These are phyloP conservation scores for Galeopsomyia nigrocyanea DNA, from an alignment of 2,888 invertebrate genomes.

Conservation along the genomic window DNA sequence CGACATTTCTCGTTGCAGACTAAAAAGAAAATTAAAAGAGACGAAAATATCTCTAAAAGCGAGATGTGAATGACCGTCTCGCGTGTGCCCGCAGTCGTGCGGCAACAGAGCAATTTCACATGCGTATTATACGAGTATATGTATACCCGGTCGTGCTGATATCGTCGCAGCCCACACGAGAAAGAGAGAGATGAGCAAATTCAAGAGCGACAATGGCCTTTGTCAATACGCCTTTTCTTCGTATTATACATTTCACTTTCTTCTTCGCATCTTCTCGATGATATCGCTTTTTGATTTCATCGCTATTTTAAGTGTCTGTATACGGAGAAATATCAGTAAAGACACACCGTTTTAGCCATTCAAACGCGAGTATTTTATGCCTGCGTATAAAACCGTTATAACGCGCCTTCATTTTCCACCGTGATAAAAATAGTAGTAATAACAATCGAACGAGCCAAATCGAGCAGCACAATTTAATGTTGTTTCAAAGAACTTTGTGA, in stretches of 20 bases:
- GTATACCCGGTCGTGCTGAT: too few species aligned
- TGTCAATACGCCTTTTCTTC: background rate
- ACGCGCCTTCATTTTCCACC: too few species aligned
- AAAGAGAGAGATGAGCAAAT: conserved; percentile 29
- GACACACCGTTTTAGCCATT: conserved; percentile 26
- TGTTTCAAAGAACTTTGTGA: too few species aligned
- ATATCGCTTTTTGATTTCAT: conserved; percentile 39
- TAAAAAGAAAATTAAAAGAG: conserved; percentile 30
- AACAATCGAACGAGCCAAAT: too few species aligned
- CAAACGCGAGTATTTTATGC: too few species aligned
- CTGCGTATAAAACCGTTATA: too few species aligned
- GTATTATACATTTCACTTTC: conserved; percentile 6
- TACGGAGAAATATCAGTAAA: conserved; percentile 2
- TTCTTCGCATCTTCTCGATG: conserved; percentile 1
- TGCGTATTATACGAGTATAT: too few species aligned
- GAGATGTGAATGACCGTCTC: conserved; percentile 43
- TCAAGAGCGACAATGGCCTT: conserved; percentile 15
- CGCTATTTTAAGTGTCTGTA: conserved; percentile 30
- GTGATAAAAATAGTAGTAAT: too few species aligned
- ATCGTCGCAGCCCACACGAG: conserved; percentile 4
- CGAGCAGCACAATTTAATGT: too few species aligned
- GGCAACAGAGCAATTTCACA: too few species aligned
- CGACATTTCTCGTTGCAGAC: conserved; percentile 21
- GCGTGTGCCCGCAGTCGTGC: conserved; percentile 4
- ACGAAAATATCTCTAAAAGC: conserved; percentile 42